A percentile compares a stretch with the other conserved stretches of the same genome.
These are phyloP conservation scores for Forbesichthys papilliferus DNA, from an alignment of 2,113 vertebrate genomes.

Conservation along the genomic window DNA sequence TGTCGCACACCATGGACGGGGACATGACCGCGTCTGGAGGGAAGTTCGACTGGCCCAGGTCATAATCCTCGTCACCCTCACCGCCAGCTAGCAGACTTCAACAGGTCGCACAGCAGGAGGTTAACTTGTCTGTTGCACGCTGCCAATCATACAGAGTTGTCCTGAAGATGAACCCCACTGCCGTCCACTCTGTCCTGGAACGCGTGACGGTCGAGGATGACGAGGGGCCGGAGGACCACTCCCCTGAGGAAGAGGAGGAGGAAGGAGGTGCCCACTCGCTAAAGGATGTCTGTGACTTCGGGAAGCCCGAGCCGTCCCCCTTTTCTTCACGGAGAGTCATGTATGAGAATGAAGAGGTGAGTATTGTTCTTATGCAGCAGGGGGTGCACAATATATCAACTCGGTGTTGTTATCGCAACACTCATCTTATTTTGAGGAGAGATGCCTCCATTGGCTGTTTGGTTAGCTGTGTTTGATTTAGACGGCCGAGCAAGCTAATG, in stretches of 20 bases:
- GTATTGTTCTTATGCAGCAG: neutral
- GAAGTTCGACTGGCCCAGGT: slow-evolving; percentile 97
- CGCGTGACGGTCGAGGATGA: slow-evolving; percentile 89
- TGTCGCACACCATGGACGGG: slow-evolving; percentile 87
- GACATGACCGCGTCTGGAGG: slow-evolving; percentile 85
- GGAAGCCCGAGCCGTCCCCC: slow-evolving; percentile 92
- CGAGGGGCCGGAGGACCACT: slow-evolving; percentile 85
- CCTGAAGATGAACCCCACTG: slow-evolving; percentile 90
- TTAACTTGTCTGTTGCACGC: slow-evolving; percentile 7
- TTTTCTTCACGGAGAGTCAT: slow-evolving; percentile 97
- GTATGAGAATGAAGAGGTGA: slow-evolving; percentile 98
- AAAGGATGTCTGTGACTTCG: slow-evolving; percentile 95
- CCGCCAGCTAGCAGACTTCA: neutral
- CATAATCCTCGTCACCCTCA: neutral
- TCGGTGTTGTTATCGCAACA: no score
- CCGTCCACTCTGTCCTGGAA: slow-evolving; percentile 96
- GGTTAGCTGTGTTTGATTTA: no score
- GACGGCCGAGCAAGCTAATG: no score
- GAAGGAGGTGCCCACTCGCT: slow-evolving; percentile 92
- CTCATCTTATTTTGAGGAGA: no score
- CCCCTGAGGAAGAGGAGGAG: slow-evolving; percentile 88
- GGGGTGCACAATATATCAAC: no score
- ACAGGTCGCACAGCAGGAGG: neutral
- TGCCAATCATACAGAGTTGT: slow-evolving; percentile 82
- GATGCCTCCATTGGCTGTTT: no score